A percentile compares a stretch with the other conserved stretches of the same genome.
These are phyloP conservation scores for Thelaira solivaga DNA, from an alignment of 2,888 invertebrate species.

Conservation along the genomic window DNA sequence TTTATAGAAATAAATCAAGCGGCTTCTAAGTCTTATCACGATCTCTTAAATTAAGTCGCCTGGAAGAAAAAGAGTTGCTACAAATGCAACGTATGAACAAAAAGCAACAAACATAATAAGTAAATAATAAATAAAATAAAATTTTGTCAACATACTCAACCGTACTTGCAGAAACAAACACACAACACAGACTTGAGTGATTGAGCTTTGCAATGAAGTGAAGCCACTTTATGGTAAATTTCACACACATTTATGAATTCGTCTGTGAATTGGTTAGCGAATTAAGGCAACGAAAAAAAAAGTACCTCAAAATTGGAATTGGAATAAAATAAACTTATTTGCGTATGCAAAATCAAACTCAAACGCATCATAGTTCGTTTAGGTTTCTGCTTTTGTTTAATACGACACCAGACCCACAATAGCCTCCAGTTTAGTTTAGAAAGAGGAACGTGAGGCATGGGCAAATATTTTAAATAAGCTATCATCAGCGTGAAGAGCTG, in stretches of 20 bases:
- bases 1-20: conserved; percentile 74
- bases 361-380: conserved; percentile 26
- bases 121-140: conserved; percentile 26
- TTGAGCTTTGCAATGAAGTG: conserved; percentile 55
- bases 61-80: conserved; percentile 56
- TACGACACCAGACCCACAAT: too few relatives aligned
- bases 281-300: conserved; percentile 14
- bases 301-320: background rate
- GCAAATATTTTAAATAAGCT: conserved; percentile 70
- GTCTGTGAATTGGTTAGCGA: conserved; percentile 20
- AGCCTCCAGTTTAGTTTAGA: too few relatives aligned
- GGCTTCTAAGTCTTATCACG: conserved; percentile 77
- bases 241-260: conserved; percentile 56
- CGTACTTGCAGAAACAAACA: conserved; percentile 19
- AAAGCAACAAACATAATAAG: too few relatives aligned
- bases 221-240: conserved; percentile 56
- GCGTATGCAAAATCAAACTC: background rate
- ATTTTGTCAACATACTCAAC: conserved; percentile 40
- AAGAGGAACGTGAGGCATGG: background rate
- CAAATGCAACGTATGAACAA: conserved; percentile 58
- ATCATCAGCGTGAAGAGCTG: conserved; percentile 66
- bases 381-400: conserved; percentile 36
- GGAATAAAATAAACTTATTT: conserved; percentile 13
- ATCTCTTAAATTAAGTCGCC: conserved; percentile 74
- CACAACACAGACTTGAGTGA: conserved; percentile 51